Base-by-base conservation (phyloP, 2,797 vertebrate genomes). In the Leontocebus nigricollis region DNA sequence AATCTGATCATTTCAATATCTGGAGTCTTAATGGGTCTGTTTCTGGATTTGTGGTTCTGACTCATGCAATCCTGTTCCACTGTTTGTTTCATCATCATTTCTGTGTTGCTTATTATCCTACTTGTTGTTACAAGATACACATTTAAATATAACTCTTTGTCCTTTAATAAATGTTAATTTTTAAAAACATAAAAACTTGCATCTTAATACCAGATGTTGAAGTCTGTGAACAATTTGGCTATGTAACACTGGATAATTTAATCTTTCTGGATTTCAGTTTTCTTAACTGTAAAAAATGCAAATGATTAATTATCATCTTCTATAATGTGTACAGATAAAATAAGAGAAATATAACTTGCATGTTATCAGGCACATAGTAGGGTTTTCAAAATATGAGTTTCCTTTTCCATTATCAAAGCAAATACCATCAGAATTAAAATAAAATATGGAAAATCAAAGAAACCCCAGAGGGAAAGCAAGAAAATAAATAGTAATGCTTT, bases 201-300 rank as follows among this genome's bases (percentile, higher is more conserved):
- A 92, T 55, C 84, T 22, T 79, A 96, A 76, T 75, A 90, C 19
- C 46, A 95, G 57, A 88, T 59, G 33, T 12, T 94, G 20, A 73
- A 59, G 22, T 89, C 50, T 96, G 9, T 75, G 48, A 64, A 81
- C 67, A 82, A 64, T 2, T 73, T 87, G 10, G 4, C 14, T 88
- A 10, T 57, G 50, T 55, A 46, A 14, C 72, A 22, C 67, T 90
- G 87, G 48, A 59, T 1, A 59, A 36, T 64, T 91, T 61, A 84
- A 96, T 10, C 4, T 50, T 83, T 77, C n/a, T 79, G 52, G 3
- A 93, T 57, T 79, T 88, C 4, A 36, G 33, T 75, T 52, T 90
- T 88, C 15, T 95, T 85, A 88, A 73, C 26, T 79, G 81, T 64
- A 87, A 96, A 96, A 96, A 95, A 33, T 46, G 27, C 57, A 2